phyloP scores from a whole-genome alignment of 2,797 vertebrate genomes.

The Glossophaga mutica region DNA sequence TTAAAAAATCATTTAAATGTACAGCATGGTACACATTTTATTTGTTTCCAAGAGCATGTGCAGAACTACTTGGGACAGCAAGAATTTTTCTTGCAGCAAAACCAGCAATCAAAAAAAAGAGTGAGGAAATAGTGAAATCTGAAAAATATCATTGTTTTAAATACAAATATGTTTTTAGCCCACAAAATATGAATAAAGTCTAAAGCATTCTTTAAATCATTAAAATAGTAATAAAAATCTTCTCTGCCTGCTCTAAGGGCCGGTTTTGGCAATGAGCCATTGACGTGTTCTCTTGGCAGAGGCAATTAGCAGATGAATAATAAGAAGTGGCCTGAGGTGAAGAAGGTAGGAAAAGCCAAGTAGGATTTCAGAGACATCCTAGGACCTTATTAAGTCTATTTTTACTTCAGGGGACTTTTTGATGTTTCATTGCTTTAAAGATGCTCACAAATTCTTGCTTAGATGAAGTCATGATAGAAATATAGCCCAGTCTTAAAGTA shows the following conservation, averaged over 20 bases:
- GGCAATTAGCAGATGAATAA: slow-evolving; percentile 77
- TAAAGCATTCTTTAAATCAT: slow-evolving; percentile 74
- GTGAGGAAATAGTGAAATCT: not conserved
- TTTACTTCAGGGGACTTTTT: slow-evolving; percentile 61
- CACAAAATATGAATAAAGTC: slow-evolving; percentile 69
- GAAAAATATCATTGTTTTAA: slow-evolving; percentile 54
- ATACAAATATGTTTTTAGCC: slow-evolving; percentile 61
- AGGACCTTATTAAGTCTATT: slow-evolving; percentile 77
- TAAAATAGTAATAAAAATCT: slow-evolving; percentile 73
- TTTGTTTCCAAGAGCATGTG: not conserved
- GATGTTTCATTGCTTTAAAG: slow-evolving; percentile 61
- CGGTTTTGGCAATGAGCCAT: slow-evolving; percentile 60
- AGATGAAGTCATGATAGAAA: slow-evolving; percentile 29
- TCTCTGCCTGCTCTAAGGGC: slow-evolving; percentile 46
- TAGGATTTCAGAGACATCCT: slow-evolving; percentile 69
- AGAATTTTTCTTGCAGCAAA: not conserved
- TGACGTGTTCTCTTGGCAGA: slow-evolving; percentile 61
- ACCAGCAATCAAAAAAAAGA: not conserved
- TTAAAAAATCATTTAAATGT: not conserved
- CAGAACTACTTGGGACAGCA: not conserved
- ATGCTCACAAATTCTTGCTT: slow-evolving; percentile 12
- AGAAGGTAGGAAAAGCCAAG: slow-evolving; percentile 70
- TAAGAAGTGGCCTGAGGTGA: slow-evolving; percentile 63
- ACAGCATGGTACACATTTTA: not conserved
- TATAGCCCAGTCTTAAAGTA: not conserved